These are phyloP conservation scores for Perccottus glenii DNA, from an alignment of 2,113 vertebrate genomes.

Conservation along the genomic window DNA sequence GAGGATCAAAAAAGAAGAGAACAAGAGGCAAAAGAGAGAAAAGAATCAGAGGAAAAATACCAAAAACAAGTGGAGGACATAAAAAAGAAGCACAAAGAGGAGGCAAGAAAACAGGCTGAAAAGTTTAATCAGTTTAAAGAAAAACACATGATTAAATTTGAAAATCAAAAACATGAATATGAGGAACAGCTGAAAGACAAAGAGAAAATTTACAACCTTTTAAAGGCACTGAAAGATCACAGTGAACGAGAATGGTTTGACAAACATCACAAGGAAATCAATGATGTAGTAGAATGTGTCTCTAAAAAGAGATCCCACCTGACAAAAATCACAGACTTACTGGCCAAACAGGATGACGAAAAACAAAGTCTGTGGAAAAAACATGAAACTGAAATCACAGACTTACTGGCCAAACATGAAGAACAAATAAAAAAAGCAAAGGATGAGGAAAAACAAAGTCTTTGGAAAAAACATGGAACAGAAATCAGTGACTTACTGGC, in stretches of 20 bases:
- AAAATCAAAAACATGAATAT: background rate
- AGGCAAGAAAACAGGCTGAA: conserved; percentile 40
- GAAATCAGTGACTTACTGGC: background rate
- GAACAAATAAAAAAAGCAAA: background rate
- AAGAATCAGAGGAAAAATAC: background rate
- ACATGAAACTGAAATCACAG: too few relatives aligned
- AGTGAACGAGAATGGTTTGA: background rate
- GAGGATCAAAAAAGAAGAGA: conserved; percentile 13
- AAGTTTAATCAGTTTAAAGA: conserved; percentile 16
- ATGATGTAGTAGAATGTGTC: background rate
- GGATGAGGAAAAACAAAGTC: background rate
- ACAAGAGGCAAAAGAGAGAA: background rate
- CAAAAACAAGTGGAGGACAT: background rate
- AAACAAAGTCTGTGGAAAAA: too few relatives aligned
- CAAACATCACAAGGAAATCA: background rate
- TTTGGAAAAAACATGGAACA: background rate
- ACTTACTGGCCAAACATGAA: background rate
- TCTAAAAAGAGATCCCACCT: background rate
- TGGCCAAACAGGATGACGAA: too few relatives aligned
- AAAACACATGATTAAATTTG: background rate
- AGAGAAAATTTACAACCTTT: background rate
- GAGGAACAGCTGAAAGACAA: background rate
- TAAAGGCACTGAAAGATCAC: background rate
- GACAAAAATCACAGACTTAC: background rate
- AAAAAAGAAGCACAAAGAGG: conserved; percentile 20